Conservation (phyloP, 2,113 vertebrate genomes). For the Toxostoma redivivum region DNA sequence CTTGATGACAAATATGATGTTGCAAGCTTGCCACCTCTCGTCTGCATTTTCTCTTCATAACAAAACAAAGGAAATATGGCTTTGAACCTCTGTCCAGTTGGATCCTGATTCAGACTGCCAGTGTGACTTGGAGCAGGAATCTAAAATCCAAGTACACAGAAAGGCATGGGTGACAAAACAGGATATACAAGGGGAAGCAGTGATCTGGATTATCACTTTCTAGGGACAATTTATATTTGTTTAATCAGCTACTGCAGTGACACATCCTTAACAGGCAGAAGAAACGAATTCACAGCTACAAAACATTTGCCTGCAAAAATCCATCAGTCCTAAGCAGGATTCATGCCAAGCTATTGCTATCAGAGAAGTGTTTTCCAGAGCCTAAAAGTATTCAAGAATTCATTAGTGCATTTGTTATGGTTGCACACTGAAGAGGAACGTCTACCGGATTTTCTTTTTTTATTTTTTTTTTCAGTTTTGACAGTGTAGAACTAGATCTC, state of each 20-base stretch:
- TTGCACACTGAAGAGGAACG: not conserved
- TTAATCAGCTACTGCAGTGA: not conserved
- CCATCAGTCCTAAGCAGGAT: not conserved
- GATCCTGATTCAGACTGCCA: not conserved
- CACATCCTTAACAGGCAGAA: not conserved
- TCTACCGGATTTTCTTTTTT: not conserved
- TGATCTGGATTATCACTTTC: constrained; percentile 7
- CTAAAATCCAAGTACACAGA: not conserved
- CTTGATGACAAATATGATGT: not conserved
- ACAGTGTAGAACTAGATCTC: not conserved
- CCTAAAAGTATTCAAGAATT: not conserved
- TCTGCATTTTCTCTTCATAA: not conserved
- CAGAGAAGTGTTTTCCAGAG: not conserved
- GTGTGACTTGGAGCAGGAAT: not conserved
- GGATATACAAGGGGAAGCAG: not conserved
- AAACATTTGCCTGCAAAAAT: not conserved
- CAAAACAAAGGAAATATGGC: not conserved
- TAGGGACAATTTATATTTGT: not conserved
- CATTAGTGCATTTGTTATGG: not conserved
- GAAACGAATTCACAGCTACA: not conserved
- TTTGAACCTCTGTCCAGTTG: not conserved
- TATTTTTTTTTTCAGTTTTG: not conserved
- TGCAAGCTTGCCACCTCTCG: not conserved
- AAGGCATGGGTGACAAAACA: not conserved
- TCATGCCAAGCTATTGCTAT: not conserved